Conservation (phyloP, 2,888 invertebrate genomes). For the Cerastis leucographa region DNA sequence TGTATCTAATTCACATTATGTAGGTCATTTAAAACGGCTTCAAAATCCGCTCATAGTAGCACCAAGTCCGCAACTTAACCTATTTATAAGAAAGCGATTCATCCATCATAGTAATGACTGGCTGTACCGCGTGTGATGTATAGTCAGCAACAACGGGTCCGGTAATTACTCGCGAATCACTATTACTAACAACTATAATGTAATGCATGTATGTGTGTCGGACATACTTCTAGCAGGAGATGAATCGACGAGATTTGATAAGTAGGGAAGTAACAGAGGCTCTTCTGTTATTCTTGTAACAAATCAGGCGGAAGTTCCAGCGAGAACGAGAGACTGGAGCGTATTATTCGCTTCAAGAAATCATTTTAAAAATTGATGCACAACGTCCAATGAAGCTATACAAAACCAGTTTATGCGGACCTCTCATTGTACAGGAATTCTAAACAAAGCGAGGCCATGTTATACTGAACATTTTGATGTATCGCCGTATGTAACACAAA, state of each 20-base stretch:
- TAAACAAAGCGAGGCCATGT: too few species aligned
- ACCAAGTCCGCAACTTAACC: slow-evolving; percentile 28
- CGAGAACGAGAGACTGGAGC: too few species aligned
- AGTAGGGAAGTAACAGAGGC: background rate
- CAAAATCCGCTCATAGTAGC: slow-evolving; percentile 45
- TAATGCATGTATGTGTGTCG: slow-evolving; percentile 51
- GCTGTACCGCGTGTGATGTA: slow-evolving; percentile 64
- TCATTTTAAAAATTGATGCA: too few species aligned
- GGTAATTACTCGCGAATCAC: slow-evolving; percentile 70
- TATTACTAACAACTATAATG: slow-evolving; percentile 63
- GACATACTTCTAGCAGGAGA: slow-evolving; percentile 19
- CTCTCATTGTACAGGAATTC: too few species aligned
- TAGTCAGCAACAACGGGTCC: slow-evolving; percentile 59
- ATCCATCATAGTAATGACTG: slow-evolving; percentile 71
- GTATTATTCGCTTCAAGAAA: too few species aligned
- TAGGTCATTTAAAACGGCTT: slow-evolving; percentile 16
- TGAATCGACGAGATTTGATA: slow-evolving; percentile 18
- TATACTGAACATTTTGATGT: too few species aligned
- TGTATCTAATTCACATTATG: background rate
- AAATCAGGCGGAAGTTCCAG: background rate
- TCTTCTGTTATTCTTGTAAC: background rate
- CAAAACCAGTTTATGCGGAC: too few species aligned
- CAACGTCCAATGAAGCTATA: too few species aligned
- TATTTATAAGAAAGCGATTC: slow-evolving; percentile 65
- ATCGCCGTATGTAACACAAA: too few species aligned